Conservation (phyloP, 2,888 invertebrate genomes). For the Hesperia comma region DNA sequence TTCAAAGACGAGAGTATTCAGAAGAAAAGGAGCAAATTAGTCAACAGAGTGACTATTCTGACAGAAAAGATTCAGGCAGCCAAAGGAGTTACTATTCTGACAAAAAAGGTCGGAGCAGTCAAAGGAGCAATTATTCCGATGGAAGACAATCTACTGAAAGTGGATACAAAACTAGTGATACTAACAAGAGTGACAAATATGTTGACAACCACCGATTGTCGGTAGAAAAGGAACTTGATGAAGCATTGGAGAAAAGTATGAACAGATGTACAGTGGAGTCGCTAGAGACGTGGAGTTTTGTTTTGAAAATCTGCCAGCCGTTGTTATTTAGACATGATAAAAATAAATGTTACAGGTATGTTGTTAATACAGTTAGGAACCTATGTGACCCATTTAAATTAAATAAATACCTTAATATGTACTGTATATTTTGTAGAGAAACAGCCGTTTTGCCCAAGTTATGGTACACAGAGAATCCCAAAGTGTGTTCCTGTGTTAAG, state of each 20-base stretch:
- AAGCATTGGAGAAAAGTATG: conserved; percentile 53
- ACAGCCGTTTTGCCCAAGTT: conserved; percentile 63
- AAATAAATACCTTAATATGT: not conserved
- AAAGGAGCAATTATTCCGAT: conserved; percentile 61
- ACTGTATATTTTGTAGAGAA: conserved; percentile 56
- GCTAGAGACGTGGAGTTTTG: conserved; percentile 76
- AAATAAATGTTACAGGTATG: conserved; percentile 74
- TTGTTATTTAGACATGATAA: conserved; percentile 74
- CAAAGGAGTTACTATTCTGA: conserved; percentile 59
- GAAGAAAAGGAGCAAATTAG: not conserved
- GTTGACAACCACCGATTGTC: conserved; percentile 54
- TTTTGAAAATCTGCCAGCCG: conserved; percentile 77
- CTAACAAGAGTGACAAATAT: conserved; percentile 58
- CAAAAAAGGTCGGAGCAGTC: conserved; percentile 44
- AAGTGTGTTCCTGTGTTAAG: conserved; percentile 71
- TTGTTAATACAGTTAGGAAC: not conserved
- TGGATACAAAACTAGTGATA: conserved; percentile 58
- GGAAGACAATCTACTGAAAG: conserved; percentile 60
- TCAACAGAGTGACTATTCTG: conserved; percentile 8
- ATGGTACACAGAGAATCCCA: conserved; percentile 72
- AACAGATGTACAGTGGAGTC: conserved; percentile 66
- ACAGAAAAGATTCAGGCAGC: conserved; percentile 43
- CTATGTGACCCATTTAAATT: too few relatives aligned
- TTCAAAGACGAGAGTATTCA: conserved; percentile 14
- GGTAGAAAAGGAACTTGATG: conserved; percentile 59